Conservation (phyloP, 1,140 invertebrate genomes). For the Bombus pyrosoma region DNA sequence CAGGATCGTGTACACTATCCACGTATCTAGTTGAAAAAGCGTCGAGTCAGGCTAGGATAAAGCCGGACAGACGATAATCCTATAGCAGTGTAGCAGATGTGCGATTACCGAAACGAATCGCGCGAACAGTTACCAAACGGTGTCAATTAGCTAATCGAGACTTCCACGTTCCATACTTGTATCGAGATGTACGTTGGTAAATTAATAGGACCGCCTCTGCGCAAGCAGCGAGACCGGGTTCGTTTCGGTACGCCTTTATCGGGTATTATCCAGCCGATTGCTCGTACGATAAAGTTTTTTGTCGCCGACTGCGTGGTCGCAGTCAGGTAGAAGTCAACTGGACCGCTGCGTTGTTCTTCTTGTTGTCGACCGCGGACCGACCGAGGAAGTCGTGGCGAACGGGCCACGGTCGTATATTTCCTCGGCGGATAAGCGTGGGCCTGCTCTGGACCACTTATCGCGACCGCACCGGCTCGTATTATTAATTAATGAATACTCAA, state of each 20-base stretch:
- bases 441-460: slow-evolving; percentile 58
- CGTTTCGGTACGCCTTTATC: slow-evolving; percentile 16
- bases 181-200: slow-evolving; percentile 25
- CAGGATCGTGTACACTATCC: not conserved
- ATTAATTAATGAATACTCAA: slow-evolving; percentile 75
- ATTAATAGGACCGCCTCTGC: slow-evolving; percentile 22
- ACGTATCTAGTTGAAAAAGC: too few relatives aligned
- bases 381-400: slow-evolving; percentile 35
- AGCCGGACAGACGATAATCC: too few relatives aligned
- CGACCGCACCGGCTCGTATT: slow-evolving; percentile 57
- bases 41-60: too few relatives aligned
- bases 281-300: slow-evolving; percentile 32
- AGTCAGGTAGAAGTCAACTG: slow-evolving; percentile 16
- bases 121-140: slow-evolving; percentile 46
- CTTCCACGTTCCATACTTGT: slow-evolving; percentile 23
- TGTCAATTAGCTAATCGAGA: slow-evolving; percentile 60
- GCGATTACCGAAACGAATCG: slow-evolving; percentile 62
- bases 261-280: slow-evolving; percentile 30
- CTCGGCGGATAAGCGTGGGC: slow-evolving; percentile 44
- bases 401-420: slow-evolving; percentile 39
- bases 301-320: not conserved
- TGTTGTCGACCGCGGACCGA: slow-evolving; percentile 20
- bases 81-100: slow-evolving; percentile 43
- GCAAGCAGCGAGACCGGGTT: not conserved
- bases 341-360: not conserved